These are phyloP conservation scores for Acanthis flammea DNA, from an alignment of 2,797 vertebrate species.

Conservation along the genomic window DNA sequence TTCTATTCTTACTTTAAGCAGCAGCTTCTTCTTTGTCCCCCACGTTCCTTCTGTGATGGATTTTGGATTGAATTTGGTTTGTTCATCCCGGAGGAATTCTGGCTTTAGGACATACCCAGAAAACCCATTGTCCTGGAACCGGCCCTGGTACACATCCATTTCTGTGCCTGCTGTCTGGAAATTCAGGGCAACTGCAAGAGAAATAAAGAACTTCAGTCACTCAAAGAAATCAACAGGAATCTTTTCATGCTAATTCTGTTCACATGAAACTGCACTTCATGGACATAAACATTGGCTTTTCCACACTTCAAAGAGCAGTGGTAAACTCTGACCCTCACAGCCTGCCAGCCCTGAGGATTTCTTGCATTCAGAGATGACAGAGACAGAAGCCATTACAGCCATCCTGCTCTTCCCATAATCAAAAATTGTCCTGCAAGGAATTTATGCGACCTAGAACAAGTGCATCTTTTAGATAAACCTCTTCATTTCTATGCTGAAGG, in stretches of 20 bases:
- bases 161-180: conserved; percentile 90
- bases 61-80: conserved; percentile 84
- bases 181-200: conserved; percentile 89
- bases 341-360: background rate
- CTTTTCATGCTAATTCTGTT: background rate
- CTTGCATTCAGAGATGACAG: background rate
- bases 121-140: conserved; percentile 86
- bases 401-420: background rate
- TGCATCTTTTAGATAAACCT: background rate
- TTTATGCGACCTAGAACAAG: background rate
- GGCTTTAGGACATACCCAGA: conserved; percentile 93
- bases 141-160: conserved; percentile 94
- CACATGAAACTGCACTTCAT: background rate
- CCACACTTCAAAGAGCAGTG: background rate
- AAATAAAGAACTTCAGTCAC: conserved; percentile 3
- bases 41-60: conserved; percentile 78
- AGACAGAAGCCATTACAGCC: background rate
- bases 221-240: background rate
- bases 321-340: background rate
- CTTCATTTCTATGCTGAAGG: background rate
- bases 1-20: conserved; percentile 81
- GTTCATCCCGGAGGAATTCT: conserved; percentile 80
- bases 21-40: conserved; percentile 80
- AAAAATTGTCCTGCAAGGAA: background rate
- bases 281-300: background rate